These are phyloP conservation scores for Anadara kagoshimensis DNA, from an alignment of 1,140 invertebrate genomes.

Conservation along the genomic window DNA sequence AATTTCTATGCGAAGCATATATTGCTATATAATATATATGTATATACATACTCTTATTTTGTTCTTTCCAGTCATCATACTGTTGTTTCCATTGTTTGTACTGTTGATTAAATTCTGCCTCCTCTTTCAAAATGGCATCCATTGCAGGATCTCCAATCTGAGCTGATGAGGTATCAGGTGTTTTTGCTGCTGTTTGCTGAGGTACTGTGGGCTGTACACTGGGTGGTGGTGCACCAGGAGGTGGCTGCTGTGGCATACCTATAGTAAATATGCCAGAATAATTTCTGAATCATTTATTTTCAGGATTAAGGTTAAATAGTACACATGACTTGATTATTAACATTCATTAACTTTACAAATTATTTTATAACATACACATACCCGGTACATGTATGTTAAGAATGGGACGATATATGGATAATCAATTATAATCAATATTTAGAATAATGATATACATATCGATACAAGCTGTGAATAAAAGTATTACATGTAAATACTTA, in stretches of 20 bases:
- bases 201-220: neutral
- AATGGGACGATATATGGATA: no score
- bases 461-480: no score
- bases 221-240: neutral
- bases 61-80: constrained; percentile 72
- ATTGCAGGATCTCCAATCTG: constrained; percentile 30
- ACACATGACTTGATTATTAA: neutral
- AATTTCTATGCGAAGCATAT: no score
- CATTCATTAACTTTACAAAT: no score
- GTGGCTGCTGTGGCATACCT: neutral
- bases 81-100: constrained; percentile 73
- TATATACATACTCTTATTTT: constrained; percentile 68
- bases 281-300: neutral
- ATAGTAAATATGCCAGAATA: neutral
- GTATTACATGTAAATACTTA: no score
- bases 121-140: constrained; percentile 59
- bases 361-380: no score
- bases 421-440: no score
- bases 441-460: no score
- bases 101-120: constrained; percentile 70
- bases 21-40: no score
- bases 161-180: constrained; percentile 1
- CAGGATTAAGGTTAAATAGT: neutral
- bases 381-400: no score
- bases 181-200: neutral